phyloP scores from a whole-genome alignment of 2,113 vertebrate species.

The Aegithalos caudatus region DNA sequence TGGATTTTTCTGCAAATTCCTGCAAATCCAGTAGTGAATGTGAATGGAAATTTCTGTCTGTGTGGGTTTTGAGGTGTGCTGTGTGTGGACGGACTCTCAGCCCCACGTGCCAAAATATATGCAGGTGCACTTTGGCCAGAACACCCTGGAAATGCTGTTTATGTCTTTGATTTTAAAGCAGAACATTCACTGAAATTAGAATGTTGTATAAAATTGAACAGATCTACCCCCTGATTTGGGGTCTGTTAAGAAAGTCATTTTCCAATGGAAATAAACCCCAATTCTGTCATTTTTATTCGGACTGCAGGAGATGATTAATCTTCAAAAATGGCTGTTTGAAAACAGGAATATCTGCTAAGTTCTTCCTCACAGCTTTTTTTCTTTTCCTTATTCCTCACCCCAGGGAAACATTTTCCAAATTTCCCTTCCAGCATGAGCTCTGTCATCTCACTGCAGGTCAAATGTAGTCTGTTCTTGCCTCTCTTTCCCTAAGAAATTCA shows the following conservation, averaged over 20 bases:
- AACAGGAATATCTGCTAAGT: not conserved
- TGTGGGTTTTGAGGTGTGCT: not conserved
- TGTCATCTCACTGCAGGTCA: not conserved
- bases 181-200: not conserved
- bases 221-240: not conserved
- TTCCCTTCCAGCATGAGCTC: not conserved
- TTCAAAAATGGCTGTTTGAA: not conserved
- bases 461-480: not conserved
- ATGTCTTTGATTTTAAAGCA: not conserved
- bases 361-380: not conserved
- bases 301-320: not conserved
- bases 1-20: not conserved
- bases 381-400: not conserved
- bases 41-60: not conserved
- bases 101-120: not conserved
- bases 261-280: not conserved
- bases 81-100: not conserved
- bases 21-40: not conserved
- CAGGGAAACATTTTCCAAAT: not conserved
- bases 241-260: not conserved
- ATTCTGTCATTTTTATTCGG: not conserved
- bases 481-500: not conserved
- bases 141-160: not conserved
- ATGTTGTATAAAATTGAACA: not conserved
- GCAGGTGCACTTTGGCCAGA: not conserved